phyloP scores from a whole-genome alignment of 2,797 vertebrate species.

The Ciconia nigra region DNA sequence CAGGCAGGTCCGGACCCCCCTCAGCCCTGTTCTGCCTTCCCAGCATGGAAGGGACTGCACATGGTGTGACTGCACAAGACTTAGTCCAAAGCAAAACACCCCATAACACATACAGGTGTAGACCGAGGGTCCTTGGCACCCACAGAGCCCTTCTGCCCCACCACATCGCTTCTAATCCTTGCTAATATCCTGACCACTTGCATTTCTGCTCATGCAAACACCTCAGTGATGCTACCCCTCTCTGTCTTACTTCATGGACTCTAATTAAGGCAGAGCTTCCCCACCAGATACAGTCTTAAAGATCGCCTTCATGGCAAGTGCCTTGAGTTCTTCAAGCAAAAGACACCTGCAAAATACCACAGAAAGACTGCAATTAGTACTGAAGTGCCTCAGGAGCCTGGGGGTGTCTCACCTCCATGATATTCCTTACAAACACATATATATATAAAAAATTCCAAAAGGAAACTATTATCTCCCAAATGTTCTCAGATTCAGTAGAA shows the following conservation, averaged over 20 bases:
- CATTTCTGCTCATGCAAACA: background rate
- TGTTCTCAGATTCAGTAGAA: background rate
- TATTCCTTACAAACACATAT: background rate
- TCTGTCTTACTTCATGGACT: background rate
- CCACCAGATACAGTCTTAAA: background rate
- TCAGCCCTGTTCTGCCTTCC: background rate
- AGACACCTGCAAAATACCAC: background rate
- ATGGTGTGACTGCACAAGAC: background rate
- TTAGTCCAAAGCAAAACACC: background rate
- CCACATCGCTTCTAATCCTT: background rate
- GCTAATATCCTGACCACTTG: background rate
- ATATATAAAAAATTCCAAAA: background rate
- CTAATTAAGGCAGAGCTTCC: background rate
- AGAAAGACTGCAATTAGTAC: background rate
- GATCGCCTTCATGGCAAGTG: background rate
- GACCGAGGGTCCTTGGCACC: background rate
- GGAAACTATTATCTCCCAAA: background rate
- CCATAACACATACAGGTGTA: rapidly evolving
- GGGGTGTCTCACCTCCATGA: background rate
- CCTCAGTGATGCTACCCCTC: background rate
- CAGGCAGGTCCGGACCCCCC: rapidly evolving
- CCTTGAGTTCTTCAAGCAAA: background rate
- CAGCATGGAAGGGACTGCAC: background rate
- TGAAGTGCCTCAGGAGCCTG: background rate
- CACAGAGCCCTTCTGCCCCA: background rate